Evolutionary conservation across 1,140 invertebrate species (phyloP), one percentile per base, ranked within the genome.

Genomic region (Hesperophylax magnus): DNA sequence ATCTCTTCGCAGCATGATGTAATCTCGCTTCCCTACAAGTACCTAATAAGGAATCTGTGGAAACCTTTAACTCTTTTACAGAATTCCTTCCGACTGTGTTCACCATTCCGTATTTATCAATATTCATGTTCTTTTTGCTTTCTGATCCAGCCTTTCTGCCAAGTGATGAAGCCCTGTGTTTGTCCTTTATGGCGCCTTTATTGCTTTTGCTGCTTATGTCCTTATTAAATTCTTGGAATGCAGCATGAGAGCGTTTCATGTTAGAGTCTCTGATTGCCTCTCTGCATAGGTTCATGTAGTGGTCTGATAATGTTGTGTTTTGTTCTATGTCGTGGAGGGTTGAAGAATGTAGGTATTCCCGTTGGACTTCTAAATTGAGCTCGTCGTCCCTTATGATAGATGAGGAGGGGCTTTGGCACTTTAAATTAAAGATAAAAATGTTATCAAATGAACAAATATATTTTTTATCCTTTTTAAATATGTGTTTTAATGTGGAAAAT

Each of bases 21-120:
- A 84, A 60, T 56, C 82, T 81, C 4, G 82, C 77, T 77, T 84
- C 80, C 27, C 82, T 63, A 65, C 82, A 84, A n/a, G 82, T 84
- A 14, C 82, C 82, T 24, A 84, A 54, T 18, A 84, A 27, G 14
- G 82, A 81, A 71, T 83, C 71, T 1, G 72, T 31, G 4, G 72
- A 76, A 7, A 53, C 72, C 71, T 22, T 79, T 18, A 72, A 22
- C 24, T 79, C 53, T 1, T 14, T 24, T 0, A 69, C 39, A 7
- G 39, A 8, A 31, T 56, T 78, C 27, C 63, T 78, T 15, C 60
- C 78, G 2, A 72, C 31, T 8, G 22, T 71, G 65, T 20, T 53
- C 11, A 27, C 63, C 34, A 60, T 34, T 17, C 20, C 72, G 11
- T 75, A 75, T 53, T 27, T 75, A 56, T 58, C 72, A 18, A 58